Percentiles rank a stretch among this genome's conserved stretches.
These are phyloP conservation scores for Chelonia mydas DNA, from an alignment of 2,797 vertebrate genomes.

Conservation along the genomic window DNA sequence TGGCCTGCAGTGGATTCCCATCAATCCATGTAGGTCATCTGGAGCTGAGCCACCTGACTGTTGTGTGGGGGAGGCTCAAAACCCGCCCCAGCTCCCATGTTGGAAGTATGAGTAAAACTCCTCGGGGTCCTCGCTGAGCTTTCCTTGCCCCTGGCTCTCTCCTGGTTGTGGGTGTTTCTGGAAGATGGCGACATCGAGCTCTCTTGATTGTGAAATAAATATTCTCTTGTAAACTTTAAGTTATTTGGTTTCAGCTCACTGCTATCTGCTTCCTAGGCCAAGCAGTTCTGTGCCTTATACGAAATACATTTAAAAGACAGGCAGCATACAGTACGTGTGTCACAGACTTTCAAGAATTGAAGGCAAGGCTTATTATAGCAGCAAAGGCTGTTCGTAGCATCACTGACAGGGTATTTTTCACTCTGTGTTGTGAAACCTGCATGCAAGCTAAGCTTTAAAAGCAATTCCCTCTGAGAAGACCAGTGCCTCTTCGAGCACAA, in stretches of 20 bases:
- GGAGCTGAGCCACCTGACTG: not conserved
- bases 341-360: not conserved
- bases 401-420: not conserved
- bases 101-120: not conserved
- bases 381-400: accelerated
- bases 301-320: not conserved
- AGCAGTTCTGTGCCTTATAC: accelerated
- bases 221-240: not conserved
- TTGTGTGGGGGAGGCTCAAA: not conserved
- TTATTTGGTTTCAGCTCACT: not conserved
- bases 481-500: accelerated
- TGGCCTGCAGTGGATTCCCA: too few species aligned
- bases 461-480: not conserved
- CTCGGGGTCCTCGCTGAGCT: not conserved
- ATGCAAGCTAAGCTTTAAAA: not conserved
- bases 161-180: not conserved
- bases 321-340: not conserved
- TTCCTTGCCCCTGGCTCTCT: not conserved
- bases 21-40: too few species aligned
- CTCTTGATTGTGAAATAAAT: not conserved
- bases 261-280: not conserved
- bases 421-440: accelerated
- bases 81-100: not conserved
- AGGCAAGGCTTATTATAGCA: accelerated
- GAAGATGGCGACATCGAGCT: not conserved